Evolutionary conservation across 2,797 vertebrate species (phyloP), one percentile per base, ranked within the genome.

Genomic region (Pagetopsis macropterus): DNA sequence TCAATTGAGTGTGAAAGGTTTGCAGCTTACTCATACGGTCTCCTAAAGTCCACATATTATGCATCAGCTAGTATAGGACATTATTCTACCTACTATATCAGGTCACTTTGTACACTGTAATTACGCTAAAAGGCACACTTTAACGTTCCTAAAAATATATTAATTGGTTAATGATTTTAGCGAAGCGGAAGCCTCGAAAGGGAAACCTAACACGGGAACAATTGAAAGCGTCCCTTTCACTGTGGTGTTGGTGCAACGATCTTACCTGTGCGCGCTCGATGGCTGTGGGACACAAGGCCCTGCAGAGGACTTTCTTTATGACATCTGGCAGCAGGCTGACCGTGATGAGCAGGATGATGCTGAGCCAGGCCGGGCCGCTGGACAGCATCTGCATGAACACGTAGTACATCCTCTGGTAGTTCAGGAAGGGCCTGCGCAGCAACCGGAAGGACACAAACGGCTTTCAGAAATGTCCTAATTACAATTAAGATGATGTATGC

Each of bases 381-480:
- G 97, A 98, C 73, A 99, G 83, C 98, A 99, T 98, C 93, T 98
- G 97, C 90, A 99, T 96, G 92, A 99, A 99, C 72, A 99, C 97
- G 1, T 98, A 98, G 94, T 99, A 99, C 98, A 99, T 99, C 93
- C 97, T 95, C 94, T 99, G 98, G 90, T 99, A 99, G 93, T 95
- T 98, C 86, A 99, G 95, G 95, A 99, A 99, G 11, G 98, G 98
- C 98, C 98, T 99, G 85, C 33, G 43, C 31, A 59, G 46, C 8
- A 44, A 70, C 16, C n/a, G 63, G 50, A 43, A 65, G 50, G 52
- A 40, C 9, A 45, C 17, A 16, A 61, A 19, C 9, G 0, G 17
- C 10, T 69, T 8, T 27, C 33, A 8, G 21, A 77, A 66, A 37
- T 3, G 3, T 37, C 23, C 4, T 0, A 0, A 41, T 54, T 5